These are phyloP conservation scores for Zosterops hypoxanthus DNA, from an alignment of 2,113 vertebrate species.

Conservation along the genomic window DNA sequence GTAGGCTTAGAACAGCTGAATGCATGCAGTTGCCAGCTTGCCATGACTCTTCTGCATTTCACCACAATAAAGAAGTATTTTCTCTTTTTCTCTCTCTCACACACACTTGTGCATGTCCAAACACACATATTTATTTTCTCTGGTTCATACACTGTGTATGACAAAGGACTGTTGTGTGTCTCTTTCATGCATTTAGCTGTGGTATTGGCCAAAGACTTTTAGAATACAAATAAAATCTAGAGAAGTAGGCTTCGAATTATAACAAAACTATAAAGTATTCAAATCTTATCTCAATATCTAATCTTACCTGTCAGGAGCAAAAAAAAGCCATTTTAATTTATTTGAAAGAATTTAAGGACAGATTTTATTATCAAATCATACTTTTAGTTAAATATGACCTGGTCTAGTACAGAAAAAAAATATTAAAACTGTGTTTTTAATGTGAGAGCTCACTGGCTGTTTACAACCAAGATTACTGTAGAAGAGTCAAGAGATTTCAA, in stretches of 20 bases:
- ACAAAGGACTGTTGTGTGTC: not conserved
- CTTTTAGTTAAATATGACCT: not conserved
- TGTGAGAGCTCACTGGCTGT: not conserved
- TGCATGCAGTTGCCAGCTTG: not conserved
- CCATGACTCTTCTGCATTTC: not conserved
- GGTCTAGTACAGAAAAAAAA: not conserved
- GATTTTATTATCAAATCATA: not conserved
- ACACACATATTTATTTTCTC: not conserved
- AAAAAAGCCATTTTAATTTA: not conserved
- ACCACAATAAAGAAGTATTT: not conserved
- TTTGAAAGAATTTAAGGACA: not conserved
- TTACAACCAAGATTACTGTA: not conserved
- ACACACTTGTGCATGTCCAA: accelerated
- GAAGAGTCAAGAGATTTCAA: not conserved
- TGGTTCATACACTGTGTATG: not conserved
- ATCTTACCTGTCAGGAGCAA: not conserved
- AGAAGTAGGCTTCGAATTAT: not conserved
- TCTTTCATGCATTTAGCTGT: not conserved
- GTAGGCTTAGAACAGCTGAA: not conserved
- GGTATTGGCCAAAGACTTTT: not conserved
- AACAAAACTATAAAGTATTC: not conserved
- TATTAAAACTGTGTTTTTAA: not conserved
- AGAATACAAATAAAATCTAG: not conserved
- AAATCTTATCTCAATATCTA: not conserved
- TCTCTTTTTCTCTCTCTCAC: not conserved